Conservation (phyloP, 2,888 invertebrate species). For the Drosophila greeni region DNA sequence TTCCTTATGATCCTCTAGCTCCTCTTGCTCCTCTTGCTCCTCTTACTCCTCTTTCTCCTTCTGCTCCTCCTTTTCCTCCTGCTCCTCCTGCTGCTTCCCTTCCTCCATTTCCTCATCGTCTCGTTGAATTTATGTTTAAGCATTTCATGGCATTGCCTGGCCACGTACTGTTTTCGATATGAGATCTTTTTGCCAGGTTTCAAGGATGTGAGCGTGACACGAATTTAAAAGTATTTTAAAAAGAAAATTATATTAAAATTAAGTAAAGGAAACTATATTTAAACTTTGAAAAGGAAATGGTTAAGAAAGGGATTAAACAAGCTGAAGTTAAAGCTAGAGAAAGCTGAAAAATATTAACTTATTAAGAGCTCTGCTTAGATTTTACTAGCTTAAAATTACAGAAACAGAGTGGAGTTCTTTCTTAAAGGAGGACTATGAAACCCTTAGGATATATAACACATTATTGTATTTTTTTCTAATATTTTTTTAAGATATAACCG, state of each 20-base stretch:
- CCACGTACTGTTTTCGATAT: conserved; percentile 68
- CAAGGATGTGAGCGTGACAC: conserved; percentile 29
- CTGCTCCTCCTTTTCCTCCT: neutral
- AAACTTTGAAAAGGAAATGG: neutral
- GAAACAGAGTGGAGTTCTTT: too few species aligned
- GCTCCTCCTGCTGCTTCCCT: neutral
- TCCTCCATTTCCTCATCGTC: conserved; percentile 35
- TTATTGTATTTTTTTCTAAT: too few species aligned
- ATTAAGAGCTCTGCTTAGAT: neutral
- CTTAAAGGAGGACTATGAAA: too few species aligned
- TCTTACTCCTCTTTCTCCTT: neutral
- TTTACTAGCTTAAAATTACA: neutral
- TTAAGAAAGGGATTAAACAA: neutral
- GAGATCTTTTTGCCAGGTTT: conserved; percentile 55
- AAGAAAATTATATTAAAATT: neutral
- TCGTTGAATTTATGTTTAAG: conserved; percentile 62
- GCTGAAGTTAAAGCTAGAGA: neutral
- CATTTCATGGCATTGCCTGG: conserved; percentile 60
- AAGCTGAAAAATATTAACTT: too few species aligned
- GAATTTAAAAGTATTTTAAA: neutral
- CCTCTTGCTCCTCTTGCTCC: neutral
- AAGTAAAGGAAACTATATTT: neutral
- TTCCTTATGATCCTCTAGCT: too few species aligned
- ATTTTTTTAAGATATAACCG: neutral
- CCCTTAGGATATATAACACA: too few species aligned